Evolutionary conservation across 2,888 invertebrate genomes (phyloP), one percentile per base, ranked within the genome.

Genomic region (Helleia helle): DNA sequence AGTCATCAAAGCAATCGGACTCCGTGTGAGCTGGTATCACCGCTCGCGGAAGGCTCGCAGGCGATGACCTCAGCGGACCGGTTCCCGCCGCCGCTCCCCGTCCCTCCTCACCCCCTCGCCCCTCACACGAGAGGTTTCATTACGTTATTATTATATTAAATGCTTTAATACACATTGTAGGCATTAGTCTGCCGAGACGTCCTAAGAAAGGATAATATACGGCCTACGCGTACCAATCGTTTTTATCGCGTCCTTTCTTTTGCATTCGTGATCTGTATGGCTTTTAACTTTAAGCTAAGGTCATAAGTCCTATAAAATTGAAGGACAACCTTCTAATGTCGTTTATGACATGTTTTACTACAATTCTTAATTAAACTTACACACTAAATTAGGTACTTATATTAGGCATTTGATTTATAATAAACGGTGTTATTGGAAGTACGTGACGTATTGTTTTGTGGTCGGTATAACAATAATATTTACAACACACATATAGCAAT

Each of bases 61-160:
- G 67, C 84, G 84, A 84, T 84, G 84, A 84, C 84, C 84, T 81
- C 84, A 63, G 65, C 54, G 57, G 74, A 84, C 84, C 84, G 84
- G 84, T 84, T 81, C 71, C 68, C 61, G 62, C 62, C 62, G 57
- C 55, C 53, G 58, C 58, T 58, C 54, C 56, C 59, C 55, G 54
- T 53, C 51, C 52, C 50, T 48, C 49, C 52, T 54, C 45, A 52
- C 51, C 54, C 45, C 59, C 54, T 52, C 59, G 54, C 62, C 61
- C 68, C 58, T 55, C 64, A 54, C 62, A 62, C 69, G 70, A 79
- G 80, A 75, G 79, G 76, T 80, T 84, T 84, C 84, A 84, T 84
- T 84, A 84, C 81, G 75, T 80, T 84, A 84, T 84, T 84, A 84
- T 84, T 81, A 83, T 84, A 84, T 83, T 84, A 83, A 84, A 83